Percentiles rank a stretch among this genome's conserved stretches.
These are phyloP conservation scores for Marasmarcha lunaedactyla DNA, from an alignment of 2,888 invertebrate species.

Conservation along the genomic window DNA sequence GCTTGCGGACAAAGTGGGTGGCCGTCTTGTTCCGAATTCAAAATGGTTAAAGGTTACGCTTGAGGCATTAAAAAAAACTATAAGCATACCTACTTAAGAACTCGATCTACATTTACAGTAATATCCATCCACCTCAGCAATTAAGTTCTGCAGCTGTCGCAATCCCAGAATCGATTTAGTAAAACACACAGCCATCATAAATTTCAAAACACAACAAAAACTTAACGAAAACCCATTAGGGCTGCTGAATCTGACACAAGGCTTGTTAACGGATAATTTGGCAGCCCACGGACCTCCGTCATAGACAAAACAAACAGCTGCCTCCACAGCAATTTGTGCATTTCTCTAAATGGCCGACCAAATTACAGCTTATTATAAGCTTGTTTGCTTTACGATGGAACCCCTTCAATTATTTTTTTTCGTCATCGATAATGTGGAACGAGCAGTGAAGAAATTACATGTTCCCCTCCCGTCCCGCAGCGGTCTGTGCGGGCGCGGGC, in stretches of 20 bases:
- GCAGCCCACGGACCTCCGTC: slow-evolving; percentile 61
- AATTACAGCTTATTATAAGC: slow-evolving; percentile 71
- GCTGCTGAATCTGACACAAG: slow-evolving; percentile 70
- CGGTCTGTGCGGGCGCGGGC: slow-evolving; percentile 27
- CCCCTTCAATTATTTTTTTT: slow-evolving; percentile 69
- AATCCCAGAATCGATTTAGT: slow-evolving; percentile 43
- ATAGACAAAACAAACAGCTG: slow-evolving; percentile 71
- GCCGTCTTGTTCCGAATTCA: too few species aligned
- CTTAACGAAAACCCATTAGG: slow-evolving; percentile 68
- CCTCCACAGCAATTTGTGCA: slow-evolving; percentile 62
- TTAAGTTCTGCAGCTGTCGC: slow-evolving; percentile 56
- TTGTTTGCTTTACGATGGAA: slow-evolving; percentile 70
- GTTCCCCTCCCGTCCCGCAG: slow-evolving; percentile 46
- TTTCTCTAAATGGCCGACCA: slow-evolving; percentile 69
- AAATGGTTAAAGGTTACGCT: too few species aligned
- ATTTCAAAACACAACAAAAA: slow-evolving; percentile 62
- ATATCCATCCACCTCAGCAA: too few species aligned
- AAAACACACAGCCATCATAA: slow-evolving; percentile 59
- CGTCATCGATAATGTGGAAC: slow-evolving; percentile 63
- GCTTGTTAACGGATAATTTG: slow-evolving; percentile 68
- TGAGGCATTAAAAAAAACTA: too few species aligned
- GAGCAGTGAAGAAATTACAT: slow-evolving; percentile 66
- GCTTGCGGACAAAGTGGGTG: too few species aligned
- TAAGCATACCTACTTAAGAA: too few species aligned
- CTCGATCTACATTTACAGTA: too few species aligned